Percentiles rank a stretch among this genome's conserved stretches.
These are phyloP conservation scores for Hirundichthys speculiger DNA, from an alignment of 2,113 vertebrate species.

Conservation along the genomic window DNA sequence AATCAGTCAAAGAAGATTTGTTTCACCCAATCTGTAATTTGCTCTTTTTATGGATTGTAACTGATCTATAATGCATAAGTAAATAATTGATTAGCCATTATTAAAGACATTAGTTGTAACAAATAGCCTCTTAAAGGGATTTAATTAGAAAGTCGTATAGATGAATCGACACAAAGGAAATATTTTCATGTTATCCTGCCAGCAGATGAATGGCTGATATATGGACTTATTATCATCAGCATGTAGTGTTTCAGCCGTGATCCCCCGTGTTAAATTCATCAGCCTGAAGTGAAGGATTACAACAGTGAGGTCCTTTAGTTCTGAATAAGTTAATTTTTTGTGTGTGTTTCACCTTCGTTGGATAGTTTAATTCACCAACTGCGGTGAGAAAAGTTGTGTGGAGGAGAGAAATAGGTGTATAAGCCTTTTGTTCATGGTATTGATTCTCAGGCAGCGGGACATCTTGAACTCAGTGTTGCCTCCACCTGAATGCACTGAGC, in stretches of 20 bases:
- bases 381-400: no score
- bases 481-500: not conserved
- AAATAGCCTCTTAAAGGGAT: not conserved
- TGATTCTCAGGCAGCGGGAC: not conserved
- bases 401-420: not conserved
- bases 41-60: not conserved
- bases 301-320: no score
- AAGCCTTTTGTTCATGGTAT: not conserved
- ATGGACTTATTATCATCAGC: no score
- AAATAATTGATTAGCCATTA: slow-evolving; percentile 1
- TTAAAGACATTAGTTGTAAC: not conserved
- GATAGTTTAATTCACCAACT: not conserved
- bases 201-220: no score
- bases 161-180: not conserved
- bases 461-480: not conserved
- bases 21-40: not conserved
- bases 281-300: not conserved
- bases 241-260: no score
- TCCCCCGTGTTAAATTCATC: no score
- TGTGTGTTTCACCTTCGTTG: not conserved
- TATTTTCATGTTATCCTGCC: not conserved
- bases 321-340: not conserved
- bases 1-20: not conserved
- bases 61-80: not conserved
- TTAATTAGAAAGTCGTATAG: not conserved